These are phyloP conservation scores for Manis crassicaudata DNA, from an alignment of 2,797 vertebrate genomes.

Conservation along the genomic window DNA sequence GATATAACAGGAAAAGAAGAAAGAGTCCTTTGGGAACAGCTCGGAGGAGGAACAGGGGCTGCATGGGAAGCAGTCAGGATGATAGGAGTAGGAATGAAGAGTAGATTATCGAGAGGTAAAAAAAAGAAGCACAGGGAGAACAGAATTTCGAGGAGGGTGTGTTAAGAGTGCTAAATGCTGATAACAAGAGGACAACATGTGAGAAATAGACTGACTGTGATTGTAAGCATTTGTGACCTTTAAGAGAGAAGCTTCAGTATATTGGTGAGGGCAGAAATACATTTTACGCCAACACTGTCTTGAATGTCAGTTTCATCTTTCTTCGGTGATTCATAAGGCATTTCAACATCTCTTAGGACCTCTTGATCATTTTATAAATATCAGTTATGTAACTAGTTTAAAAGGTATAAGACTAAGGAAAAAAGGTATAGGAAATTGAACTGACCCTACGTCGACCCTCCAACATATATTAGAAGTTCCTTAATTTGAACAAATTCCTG, in stretches of 20 bases:
- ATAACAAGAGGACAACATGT: background rate
- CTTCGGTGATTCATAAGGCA: constrained; percentile 28
- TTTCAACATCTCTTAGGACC: constrained; percentile 15
- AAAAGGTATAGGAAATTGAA: constrained; percentile 10
- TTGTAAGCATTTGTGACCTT: constrained; percentile 33
- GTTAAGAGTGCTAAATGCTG: background rate
- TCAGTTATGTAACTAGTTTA: constrained; percentile 43
- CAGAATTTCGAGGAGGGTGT: background rate
- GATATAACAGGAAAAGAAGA: background rate
- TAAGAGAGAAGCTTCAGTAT: background rate
- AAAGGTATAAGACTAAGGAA: background rate
- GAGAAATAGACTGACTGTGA: background rate
- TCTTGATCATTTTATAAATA: constrained; percentile 57
- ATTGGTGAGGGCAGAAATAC: constrained; percentile 7
- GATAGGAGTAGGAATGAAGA: background rate
- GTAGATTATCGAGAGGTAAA: background rate
- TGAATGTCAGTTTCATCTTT: constrained; percentile 58
- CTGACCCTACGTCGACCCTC: background rate
- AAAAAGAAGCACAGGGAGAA: background rate
- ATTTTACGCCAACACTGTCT: constrained; percentile 12
- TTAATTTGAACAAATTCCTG: background rate
- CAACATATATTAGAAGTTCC: constrained; percentile 17
- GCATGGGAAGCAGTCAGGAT: background rate
- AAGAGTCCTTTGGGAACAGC: background rate
- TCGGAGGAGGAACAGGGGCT: background rate